phyloP scores from a whole-genome alignment of 2,888 invertebrate genomes.

The Taenaris catops region DNA sequence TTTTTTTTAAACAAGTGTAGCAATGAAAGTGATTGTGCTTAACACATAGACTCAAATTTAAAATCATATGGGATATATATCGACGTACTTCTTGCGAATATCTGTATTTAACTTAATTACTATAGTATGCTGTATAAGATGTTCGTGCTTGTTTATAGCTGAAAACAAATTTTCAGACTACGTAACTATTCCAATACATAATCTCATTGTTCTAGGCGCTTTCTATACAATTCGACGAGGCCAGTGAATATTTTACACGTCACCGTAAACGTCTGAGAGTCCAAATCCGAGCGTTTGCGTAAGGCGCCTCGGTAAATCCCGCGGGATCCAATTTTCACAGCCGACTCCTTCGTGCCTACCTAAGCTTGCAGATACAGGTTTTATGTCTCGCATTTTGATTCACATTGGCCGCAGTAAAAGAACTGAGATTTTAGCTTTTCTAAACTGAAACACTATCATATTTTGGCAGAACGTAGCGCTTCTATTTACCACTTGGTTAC shows the following conservation, averaged over 20 bases:
- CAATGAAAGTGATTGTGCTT: too few relatives aligned
- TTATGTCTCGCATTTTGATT: constrained; percentile 46
- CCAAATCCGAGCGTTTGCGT: constrained; percentile 40
- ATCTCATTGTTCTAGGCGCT: constrained; percentile 18
- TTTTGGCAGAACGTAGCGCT: constrained; percentile 17
- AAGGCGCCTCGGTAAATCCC: constrained; percentile 58
- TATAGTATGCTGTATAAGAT: too few relatives aligned
- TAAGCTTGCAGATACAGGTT: constrained; percentile 47
- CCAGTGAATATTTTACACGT: constrained; percentile 56
- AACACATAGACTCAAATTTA: too few relatives aligned
- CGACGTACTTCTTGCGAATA: too few relatives aligned
- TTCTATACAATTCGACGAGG: constrained; percentile 36
- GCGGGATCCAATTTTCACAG: constrained; percentile 63
- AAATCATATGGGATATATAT: too few relatives aligned
- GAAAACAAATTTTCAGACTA: constrained; percentile 17
- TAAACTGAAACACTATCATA: constrained; percentile 22
- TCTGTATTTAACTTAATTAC: too few relatives aligned
- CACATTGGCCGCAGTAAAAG: constrained; percentile 44
- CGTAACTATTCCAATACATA: too few relatives aligned
- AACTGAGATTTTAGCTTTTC: constrained; percentile 28
- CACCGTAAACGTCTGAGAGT: constrained; percentile 41
- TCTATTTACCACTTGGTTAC: constrained; percentile 19
- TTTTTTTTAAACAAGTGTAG: too few relatives aligned
- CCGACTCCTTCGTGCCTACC: constrained; percentile 52
- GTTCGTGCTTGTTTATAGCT: constrained; percentile 2